Evolutionary conservation across 2,888 invertebrate species (phyloP).

Genomic region (Zelleria hepariella): DNA sequence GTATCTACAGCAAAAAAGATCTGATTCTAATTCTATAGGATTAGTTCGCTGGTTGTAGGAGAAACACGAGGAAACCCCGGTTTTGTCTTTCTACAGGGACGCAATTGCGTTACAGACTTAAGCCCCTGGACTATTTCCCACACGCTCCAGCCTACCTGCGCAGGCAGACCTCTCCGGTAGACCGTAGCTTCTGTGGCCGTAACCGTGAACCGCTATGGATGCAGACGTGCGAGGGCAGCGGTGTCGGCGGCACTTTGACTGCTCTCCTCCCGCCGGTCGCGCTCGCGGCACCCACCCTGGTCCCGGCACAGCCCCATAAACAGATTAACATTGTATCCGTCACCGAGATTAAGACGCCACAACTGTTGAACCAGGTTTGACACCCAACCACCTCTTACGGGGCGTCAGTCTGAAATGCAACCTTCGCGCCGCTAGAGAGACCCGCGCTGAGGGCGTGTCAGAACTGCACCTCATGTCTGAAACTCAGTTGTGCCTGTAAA

Average conservation of each 20-base stretch:
- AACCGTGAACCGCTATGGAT: neutral
- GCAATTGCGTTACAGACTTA: too few species aligned
- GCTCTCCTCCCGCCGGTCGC: conserved; percentile 39
- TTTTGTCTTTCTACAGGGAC: too few species aligned
- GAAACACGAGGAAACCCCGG: too few species aligned
- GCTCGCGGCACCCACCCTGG: conserved; percentile 20
- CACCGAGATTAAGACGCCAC: conserved; percentile 20
- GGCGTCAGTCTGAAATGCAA: too few species aligned
- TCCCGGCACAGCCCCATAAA: conserved; percentile 28
- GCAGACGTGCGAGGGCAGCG: conserved; percentile 34
- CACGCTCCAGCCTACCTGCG: neutral
- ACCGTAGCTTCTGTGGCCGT: neutral
- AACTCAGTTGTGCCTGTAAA: too few species aligned
- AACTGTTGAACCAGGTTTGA: conserved; percentile 33
- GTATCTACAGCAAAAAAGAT: too few species aligned
- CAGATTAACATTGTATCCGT: conserved; percentile 29
- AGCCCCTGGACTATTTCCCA: too few species aligned
- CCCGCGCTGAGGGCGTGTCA: too few species aligned
- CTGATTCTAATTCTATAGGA: too few species aligned
- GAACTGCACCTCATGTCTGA: too few species aligned
- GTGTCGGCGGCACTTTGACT: conserved; percentile 38
- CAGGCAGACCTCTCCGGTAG: neutral
- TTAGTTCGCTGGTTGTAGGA: too few species aligned
- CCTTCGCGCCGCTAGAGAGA: too few species aligned
- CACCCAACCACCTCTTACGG: conserved; percentile 4